Evolutionary conservation across 1,140 invertebrate species (phyloP), one percentile per base, ranked within the genome.

Genomic region (Phenacoccus solenopsis): DNA sequence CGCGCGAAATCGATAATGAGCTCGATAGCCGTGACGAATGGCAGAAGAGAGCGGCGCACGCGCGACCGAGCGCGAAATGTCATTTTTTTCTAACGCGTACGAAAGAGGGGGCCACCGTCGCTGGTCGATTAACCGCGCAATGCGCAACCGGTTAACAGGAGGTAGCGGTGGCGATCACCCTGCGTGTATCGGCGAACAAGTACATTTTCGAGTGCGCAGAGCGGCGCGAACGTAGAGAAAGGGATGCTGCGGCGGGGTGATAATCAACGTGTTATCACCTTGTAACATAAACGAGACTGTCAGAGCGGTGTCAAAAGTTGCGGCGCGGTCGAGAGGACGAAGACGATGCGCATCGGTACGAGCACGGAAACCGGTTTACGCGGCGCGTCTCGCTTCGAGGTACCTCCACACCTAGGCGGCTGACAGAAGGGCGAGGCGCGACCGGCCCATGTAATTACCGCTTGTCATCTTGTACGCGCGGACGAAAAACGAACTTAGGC

Each of bases 261-360:
- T 49, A 49, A 49, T 49, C 38, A 49, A 49, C 38, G 38, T n/a
- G 38, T 49, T 49, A 49, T 49, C 38, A 49, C 38, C 38, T 49
- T 49, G 38, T 49, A 49, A 49, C 38, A 49, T 49, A 49, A 49
- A 49, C 38, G 38, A 49, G 38, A 49, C 38, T 49, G 38, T 49
- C 38, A 49, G 38, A 49, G 38, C 38, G 38, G 38, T 49, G 38
- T 49, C 38, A 49, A 49, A 49, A 49, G 3, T 49, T n/a, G n/a
- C n/a, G 38, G 38, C 13, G 13, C 13, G 20, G 38, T 16, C 5
- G 30, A 32, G 30, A 32, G 30, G 30, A 13, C 13, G 5, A 7
- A n/a, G 12, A n/a, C 30, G 13, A 7, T n/a, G 38, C 38, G 16
- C 16, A 49, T 49, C 13, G 3, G 20, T 49, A 9, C 12, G 5